Evolutionary conservation across 2,113 vertebrate species (phyloP).

Genomic region (Lamprologus speciosus): DNA sequence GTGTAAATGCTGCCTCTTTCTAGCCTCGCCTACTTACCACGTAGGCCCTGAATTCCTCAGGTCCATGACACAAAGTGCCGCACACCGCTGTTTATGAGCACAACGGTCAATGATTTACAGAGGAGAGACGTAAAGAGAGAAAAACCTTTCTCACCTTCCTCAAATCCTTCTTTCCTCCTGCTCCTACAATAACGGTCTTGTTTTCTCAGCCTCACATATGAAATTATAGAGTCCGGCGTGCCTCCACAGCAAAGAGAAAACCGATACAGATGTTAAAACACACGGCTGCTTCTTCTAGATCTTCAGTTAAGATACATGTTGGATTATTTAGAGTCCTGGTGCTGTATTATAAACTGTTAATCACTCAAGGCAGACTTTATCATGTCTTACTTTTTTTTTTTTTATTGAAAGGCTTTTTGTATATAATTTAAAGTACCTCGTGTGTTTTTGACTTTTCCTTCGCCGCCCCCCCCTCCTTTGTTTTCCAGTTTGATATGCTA

Average conservation of each 20-base stretch:
- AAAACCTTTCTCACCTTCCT: neutral
- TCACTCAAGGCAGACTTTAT: neutral
- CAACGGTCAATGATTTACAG: conserved; percentile 41
- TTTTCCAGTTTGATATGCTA: neutral
- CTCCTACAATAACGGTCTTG: neutral
- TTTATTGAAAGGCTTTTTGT: neutral
- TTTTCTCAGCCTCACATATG: neutral
- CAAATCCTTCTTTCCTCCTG: neutral
- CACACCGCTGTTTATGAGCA: neutral
- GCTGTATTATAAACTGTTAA: neutral
- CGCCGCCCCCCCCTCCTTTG: fast-evolving
- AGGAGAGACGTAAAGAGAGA: neutral
- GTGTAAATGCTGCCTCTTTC: neutral
- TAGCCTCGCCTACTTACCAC: conserved; percentile 24
- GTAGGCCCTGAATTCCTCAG: conserved; percentile 48
- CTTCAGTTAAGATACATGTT: neutral
- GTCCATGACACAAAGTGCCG: conserved; percentile 37
- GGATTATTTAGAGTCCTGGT: neutral
- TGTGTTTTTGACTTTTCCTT: neutral
- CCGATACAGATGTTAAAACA: neutral
- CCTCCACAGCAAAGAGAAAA: neutral
- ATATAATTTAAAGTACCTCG: neutral
- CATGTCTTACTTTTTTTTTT: neutral
- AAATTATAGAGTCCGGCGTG: neutral
- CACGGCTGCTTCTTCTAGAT: neutral